Percentiles rank a stretch among this genome's conserved stretches.
Evolutionary conservation across 2,888 invertebrate genomes (phyloP).

Genomic region (Neoaliturus tenellus): DNA sequence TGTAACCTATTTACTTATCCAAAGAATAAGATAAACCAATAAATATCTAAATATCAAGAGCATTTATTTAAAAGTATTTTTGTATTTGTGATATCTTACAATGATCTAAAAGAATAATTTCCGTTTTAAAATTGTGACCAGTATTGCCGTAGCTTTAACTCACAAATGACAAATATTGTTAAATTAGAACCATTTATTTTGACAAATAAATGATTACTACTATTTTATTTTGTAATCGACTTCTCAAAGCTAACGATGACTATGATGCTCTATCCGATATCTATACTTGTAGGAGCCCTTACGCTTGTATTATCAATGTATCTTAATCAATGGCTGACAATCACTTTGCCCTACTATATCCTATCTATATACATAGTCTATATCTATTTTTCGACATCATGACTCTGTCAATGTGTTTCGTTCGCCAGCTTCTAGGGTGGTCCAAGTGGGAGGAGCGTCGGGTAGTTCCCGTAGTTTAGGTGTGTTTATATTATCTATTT

Average conservation of each 20-base stretch:
- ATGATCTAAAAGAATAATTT: background rate
- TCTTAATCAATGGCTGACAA: constrained; percentile 58
- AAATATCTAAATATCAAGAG: constrained; percentile 22
- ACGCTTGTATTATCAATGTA: constrained; percentile 44
- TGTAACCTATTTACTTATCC: background rate
- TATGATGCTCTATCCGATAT: constrained; percentile 23
- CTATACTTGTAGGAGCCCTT: constrained; percentile 46
- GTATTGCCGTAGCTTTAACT: constrained; percentile 53
- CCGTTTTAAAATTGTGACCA: constrained; percentile 42
- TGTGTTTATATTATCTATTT: constrained; percentile 54
- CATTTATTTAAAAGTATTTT: constrained; percentile 19
- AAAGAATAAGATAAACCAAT: background rate
- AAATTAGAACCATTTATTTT: background rate
- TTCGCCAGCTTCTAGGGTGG: constrained; percentile 44
- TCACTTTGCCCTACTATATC: constrained; percentile 55
- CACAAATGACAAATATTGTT: background rate
- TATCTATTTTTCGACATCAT: constrained; percentile 51
- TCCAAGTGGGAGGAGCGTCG: background rate
- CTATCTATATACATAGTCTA: constrained; percentile 54
- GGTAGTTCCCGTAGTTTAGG: constrained; percentile 53
- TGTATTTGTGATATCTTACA: constrained; percentile 24
- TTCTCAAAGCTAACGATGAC: background rate
- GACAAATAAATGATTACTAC: background rate
- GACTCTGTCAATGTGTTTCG: constrained; percentile 49
- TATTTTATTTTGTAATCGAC: constrained; percentile 7